Percentiles rank a stretch among this genome's conserved stretches.
Evolutionary conservation across 2,888 invertebrate species (phyloP).

Genomic region (Smittia aterrima): DNA sequence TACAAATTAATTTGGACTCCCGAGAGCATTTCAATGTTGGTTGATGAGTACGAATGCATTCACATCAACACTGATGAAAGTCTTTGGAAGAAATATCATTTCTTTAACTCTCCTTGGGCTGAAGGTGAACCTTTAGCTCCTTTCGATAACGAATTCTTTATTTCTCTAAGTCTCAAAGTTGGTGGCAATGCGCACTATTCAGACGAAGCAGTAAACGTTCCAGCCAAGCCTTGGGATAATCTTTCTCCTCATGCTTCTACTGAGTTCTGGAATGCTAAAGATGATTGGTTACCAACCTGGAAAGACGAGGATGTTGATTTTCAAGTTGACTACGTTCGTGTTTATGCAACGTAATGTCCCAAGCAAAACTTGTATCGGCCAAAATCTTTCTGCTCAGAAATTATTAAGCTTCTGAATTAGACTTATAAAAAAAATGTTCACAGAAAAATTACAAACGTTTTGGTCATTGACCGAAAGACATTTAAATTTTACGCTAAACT

Average conservation of each 20-base stretch:
- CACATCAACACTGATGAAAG: conserved; percentile 57
- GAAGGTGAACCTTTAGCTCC: conserved; percentile 70
- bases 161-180: conserved; percentile 66
- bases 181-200: conserved; percentile 63
- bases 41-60: conserved; percentile 58
- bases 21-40: conserved; percentile 49
- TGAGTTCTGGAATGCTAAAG: conserved; percentile 64
- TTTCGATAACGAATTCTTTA: conserved; percentile 65
- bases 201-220: conserved; percentile 48
- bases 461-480: too few relatives aligned
- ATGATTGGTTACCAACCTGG: conserved; percentile 62
- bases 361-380: too few relatives aligned
- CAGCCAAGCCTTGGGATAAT: conserved; percentile 41
- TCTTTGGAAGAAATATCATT: conserved; percentile 65
- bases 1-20: conserved; percentile 70
- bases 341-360: conserved; percentile 56
- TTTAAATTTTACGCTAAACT: too few relatives aligned
- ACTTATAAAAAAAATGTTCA: too few relatives aligned
- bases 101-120: conserved; percentile 61
- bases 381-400: too few relatives aligned
- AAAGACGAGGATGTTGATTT: conserved; percentile 53
- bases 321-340: conserved; percentile 65
- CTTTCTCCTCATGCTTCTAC: conserved; percentile 52
- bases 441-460: too few relatives aligned
- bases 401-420: too few relatives aligned